Conservation (phyloP, 1,140 invertebrate genomes). For the Drosophila rhopaloa region DNA sequence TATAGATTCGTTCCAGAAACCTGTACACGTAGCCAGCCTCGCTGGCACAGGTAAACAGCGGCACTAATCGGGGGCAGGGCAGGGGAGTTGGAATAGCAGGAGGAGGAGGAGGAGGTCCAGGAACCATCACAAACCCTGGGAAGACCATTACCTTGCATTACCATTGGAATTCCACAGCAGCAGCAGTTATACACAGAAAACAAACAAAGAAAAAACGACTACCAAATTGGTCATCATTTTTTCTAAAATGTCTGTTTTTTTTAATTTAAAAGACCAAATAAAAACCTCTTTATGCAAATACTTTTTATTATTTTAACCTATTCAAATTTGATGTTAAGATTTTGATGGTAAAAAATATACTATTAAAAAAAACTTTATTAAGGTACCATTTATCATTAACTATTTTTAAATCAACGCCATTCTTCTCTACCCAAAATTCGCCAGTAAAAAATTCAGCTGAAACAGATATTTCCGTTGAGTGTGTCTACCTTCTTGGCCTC, state of each 20-base stretch:
- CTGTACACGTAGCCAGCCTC: conserved; percentile 53
- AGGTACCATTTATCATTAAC: no score
- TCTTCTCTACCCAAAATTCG: background rate
- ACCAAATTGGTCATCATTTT: background rate
- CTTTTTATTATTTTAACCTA: no score
- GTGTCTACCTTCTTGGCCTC: conserved; percentile 22
- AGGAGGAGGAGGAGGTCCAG: conserved; percentile 11
- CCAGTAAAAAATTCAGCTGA: background rate
- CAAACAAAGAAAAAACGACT: background rate
- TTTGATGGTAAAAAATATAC: no score
- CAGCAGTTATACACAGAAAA: conserved; percentile 11
- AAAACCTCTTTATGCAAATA: no score
- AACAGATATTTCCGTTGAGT: conserved; percentile 2
- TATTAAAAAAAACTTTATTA: no score
- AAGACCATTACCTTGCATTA: conserved; percentile 72
- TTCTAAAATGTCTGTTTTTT: background rate
- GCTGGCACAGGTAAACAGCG: conserved; percentile 75
- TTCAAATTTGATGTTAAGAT: no score
- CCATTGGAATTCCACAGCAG: conserved; percentile 72
- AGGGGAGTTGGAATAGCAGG: conserved; percentile 3
- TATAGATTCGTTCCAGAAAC: conserved; percentile 82
- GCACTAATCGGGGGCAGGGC: conserved; percentile 67
- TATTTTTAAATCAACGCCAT: no score
- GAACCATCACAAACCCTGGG: conserved; percentile 25
- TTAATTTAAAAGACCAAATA: no score